Base-by-base conservation (phyloP, 1,140 invertebrate species). In the Lanistes nyassanus region DNA sequence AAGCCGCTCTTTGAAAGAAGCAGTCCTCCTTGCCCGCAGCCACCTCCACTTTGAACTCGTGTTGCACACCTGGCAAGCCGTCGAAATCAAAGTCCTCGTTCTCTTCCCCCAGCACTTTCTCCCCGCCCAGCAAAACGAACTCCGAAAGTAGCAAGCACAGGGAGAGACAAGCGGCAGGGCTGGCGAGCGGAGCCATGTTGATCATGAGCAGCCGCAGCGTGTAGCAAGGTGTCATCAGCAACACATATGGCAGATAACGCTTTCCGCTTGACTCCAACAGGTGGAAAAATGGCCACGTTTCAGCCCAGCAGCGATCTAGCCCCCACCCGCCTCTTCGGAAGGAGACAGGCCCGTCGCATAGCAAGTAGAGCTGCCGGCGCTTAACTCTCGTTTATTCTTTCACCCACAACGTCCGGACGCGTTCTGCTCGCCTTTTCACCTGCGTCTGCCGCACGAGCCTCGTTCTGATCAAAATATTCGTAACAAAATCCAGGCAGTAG, bases 11-110 rank as follows among this genome's bases (percentile, higher is more conserved):
- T 56, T 86, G 86, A 36, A 83, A 85, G 70, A 85, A 87, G 65
- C 86, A 87, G 9, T 87, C 85, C 39, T 83, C 79, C 19, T 34
- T 74, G 0, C 81, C 79, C 13, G 80, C 82, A 19, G 69, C 67
- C 26, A 87, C 75, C 53, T 86, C 79, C 0, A 86, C 77, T 60
- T 86, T 85, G 70, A 87, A 86, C 77, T 87, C 85, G 60, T 87
- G 83, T n/a, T 83, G 80, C 19, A 79, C 82, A 0, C 86, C 85
- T 1, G 86, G 86, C 7, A 86, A 68, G 6, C 85, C 85, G 58
- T 86, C 85, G 60, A 86, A 86, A 69, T 86, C 84, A 71, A 87
- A 86, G 36, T 87, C 85, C 21, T 81, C 83, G 19, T 83, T 80
- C 34, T 80, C 77, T 26, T 70, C 62, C 4, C 79, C 82, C 3